Evolutionary conservation across 2,888 invertebrate genomes (phyloP).

Genomic region (Marronus borbonicus): DNA sequence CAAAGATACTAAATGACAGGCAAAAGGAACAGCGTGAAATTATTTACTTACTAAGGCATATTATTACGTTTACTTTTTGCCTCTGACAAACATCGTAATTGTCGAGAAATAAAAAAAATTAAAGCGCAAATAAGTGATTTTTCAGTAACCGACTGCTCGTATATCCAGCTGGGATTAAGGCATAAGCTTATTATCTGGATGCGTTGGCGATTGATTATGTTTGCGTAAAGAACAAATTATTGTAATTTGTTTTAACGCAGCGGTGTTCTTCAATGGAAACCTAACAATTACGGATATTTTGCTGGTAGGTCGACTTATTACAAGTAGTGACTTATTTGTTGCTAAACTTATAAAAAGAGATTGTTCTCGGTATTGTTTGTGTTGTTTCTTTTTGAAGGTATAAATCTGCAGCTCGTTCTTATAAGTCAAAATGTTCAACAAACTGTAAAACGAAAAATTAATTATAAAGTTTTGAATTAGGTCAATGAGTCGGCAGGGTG

Average conservation of each 20-base stretch:
- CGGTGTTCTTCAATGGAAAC: not conserved
- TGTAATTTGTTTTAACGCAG: not conserved
- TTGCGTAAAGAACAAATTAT: slow-evolving; percentile 3
- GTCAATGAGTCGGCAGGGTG: slow-evolving; percentile 13
- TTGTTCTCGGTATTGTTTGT: no score
- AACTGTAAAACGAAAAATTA: no score
- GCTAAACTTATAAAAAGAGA: no score
- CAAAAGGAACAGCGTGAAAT: not conserved
- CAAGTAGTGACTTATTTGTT: no score
- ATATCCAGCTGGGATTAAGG: slow-evolving; percentile 3
- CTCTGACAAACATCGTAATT: slow-evolving; percentile 11
- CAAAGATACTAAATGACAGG: slow-evolving; percentile 9
- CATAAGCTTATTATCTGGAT: not conserved
- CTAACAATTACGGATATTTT: no score
- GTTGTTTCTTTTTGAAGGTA: no score
- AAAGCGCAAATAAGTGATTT: no score
- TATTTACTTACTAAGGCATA: slow-evolving; percentile 11
- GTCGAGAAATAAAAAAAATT: not conserved
- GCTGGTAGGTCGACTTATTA: no score
- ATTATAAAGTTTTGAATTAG: slow-evolving; percentile 6
- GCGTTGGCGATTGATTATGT: slow-evolving; percentile 10
- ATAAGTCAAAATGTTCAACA: no score
- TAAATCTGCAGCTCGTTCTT: no score
- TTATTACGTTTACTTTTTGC: slow-evolving; percentile 7
- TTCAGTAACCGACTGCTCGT: not conserved